These are phyloP conservation scores for Chinchilla lanigera DNA, from an alignment of 2,113 vertebrate genomes.

Conservation along the genomic window DNA sequence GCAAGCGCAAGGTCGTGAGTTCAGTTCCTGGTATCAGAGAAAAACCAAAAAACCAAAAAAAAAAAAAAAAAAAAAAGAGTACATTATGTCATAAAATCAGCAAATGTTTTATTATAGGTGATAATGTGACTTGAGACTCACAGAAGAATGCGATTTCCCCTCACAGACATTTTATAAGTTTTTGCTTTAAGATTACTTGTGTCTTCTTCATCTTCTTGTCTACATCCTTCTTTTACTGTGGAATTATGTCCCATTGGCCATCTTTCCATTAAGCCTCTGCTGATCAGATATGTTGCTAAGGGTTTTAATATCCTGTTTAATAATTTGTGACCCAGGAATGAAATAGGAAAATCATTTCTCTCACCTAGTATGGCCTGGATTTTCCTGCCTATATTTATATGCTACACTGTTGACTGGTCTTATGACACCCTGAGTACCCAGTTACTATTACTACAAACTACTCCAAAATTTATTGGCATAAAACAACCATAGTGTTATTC, in stretches of 20 bases:
- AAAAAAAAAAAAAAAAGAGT: too few relatives aligned
- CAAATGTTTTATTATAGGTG: background rate
- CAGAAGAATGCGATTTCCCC: background rate
- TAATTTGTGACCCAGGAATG: background rate
- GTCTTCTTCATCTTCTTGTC: background rate
- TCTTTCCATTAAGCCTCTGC: background rate
- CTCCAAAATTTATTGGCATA: background rate
- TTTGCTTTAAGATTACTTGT: background rate
- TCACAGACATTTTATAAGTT: background rate
- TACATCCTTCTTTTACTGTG: background rate
- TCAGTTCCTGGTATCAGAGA: too few relatives aligned
- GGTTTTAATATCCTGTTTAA: background rate
- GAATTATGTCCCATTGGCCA: background rate
- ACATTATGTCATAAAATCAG: background rate
- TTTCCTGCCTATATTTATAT: background rate
- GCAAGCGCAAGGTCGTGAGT: too few relatives aligned
- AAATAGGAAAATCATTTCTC: background rate
- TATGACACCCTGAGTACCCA: background rate
- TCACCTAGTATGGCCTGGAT: background rate
- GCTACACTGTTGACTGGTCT: background rate
- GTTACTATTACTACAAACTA: background rate
- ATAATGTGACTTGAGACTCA: constrained; percentile 10
- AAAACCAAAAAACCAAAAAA: too few relatives aligned
- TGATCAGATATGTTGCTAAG: background rate
- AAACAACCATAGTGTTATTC: background rate